phyloP scores from a whole-genome alignment of 2,888 invertebrate species.

The Choristoneura rosaceana region DNA sequence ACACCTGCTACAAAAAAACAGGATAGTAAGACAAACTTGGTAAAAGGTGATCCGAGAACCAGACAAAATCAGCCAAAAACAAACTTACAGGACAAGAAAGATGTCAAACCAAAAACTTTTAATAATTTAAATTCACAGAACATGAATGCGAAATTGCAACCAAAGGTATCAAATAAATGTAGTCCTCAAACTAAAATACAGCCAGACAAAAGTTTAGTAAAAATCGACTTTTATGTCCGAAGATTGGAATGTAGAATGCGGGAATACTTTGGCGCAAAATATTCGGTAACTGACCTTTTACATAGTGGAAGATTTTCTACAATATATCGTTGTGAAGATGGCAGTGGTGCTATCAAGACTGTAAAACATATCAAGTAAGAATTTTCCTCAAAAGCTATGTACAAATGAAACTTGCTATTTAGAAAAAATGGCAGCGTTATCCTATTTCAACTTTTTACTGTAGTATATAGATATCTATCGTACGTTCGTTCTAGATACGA shows the following conservation, averaged over 20 bases:
- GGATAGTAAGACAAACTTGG: neutral
- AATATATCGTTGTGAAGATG: slow-evolving; percentile 56
- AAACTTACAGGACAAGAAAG: neutral
- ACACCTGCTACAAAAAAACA: neutral
- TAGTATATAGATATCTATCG: too few relatives aligned
- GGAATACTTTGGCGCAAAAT: slow-evolving; percentile 45
- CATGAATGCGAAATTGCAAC: neutral
- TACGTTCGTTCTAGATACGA: too few relatives aligned
- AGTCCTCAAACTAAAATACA: neutral
- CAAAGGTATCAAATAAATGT: neutral
- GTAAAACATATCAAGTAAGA: slow-evolving; percentile 62
- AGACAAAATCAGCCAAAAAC: slow-evolving; percentile 1
- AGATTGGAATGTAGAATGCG: slow-evolving; percentile 49
- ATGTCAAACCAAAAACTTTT: neutral
- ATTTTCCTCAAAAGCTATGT: neutral
- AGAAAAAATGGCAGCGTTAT: too few relatives aligned
- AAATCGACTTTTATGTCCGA: slow-evolving; percentile 14
- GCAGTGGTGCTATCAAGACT: slow-evolving; percentile 49
- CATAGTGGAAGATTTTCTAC: slow-evolving; percentile 58
- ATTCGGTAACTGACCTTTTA: slow-evolving; percentile 49
- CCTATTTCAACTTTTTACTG: too few relatives aligned
- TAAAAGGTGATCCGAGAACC: neutral
- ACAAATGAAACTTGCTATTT: too few relatives aligned
- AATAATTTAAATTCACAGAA: slow-evolving; percentile 8
- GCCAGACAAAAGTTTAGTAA: neutral